Evolutionary conservation across 2,797 vertebrate genomes (phyloP).

Genomic region (Harpagifer antarcticus): DNA sequence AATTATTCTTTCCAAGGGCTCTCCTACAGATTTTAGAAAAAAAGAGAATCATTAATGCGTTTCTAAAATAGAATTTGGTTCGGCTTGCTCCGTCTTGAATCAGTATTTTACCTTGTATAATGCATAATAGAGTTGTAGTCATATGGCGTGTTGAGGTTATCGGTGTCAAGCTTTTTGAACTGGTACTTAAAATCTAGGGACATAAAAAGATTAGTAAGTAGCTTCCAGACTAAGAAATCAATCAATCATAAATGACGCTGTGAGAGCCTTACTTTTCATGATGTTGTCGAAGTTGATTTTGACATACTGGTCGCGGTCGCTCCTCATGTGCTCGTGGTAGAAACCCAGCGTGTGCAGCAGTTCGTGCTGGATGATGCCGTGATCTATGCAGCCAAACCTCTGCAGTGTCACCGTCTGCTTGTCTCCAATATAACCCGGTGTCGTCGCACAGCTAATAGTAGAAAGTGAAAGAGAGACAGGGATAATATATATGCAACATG

Average conservation of each 20-base stretch:
- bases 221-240: background rate
- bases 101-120: slow-evolving; percentile 73
- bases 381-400: slow-evolving; percentile 74
- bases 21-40: slow-evolving; percentile 42
- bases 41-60: background rate
- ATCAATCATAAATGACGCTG: rapidly evolving
- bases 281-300: slow-evolving; percentile 82
- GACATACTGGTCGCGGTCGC: slow-evolving; percentile 83
- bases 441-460: slow-evolving; percentile 80
- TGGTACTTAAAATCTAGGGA: slow-evolving; percentile 48
- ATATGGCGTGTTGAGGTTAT: slow-evolving; percentile 79
- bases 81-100: background rate
- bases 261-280: background rate
- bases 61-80: background rate
- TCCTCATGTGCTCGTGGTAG: slow-evolving; percentile 85
- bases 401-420: slow-evolving; percentile 82
- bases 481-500: background rate
- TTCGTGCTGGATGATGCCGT: slow-evolving; percentile 83
- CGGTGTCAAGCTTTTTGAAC: slow-evolving; percentile 78
- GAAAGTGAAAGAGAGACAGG: background rate
- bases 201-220: rapidly evolving
- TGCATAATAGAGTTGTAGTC: slow-evolving; percentile 89
- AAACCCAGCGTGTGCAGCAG: slow-evolving; percentile 85
- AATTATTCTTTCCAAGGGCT: slow-evolving; percentile 22
- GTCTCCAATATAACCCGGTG: slow-evolving; percentile 76